Evolutionary conservation across 2,113 vertebrate genomes (phyloP).

Genomic region (Atrichornis clamosus): DNA sequence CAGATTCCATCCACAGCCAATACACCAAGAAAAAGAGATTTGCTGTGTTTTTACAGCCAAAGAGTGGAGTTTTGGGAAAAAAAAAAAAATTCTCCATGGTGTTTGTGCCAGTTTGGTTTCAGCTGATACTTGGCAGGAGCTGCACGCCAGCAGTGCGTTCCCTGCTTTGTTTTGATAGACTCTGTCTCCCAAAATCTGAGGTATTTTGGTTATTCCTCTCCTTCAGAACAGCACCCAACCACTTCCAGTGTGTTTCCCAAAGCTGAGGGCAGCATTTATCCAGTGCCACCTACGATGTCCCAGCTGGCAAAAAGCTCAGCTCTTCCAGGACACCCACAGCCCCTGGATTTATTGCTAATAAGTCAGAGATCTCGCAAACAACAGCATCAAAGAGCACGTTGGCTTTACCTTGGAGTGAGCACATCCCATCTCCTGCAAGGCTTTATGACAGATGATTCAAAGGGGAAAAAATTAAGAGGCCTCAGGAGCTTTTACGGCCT

Average conservation of each 20-base stretch:
- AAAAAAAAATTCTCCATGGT: background rate
- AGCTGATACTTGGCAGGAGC: background rate
- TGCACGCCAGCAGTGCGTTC: background rate
- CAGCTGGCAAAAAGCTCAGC: background rate
- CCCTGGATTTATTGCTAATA: background rate
- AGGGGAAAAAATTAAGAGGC: background rate
- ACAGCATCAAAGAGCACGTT: background rate
- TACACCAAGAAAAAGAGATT: background rate
- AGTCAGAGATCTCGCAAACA: background rate
- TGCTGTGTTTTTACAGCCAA: background rate
- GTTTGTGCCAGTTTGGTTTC: background rate
- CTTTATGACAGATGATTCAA: background rate
- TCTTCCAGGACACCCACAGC: background rate
- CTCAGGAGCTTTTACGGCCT: background rate
- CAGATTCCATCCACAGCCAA: background rate
- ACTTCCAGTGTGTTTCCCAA: rapidly evolving
- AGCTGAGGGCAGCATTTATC: background rate
- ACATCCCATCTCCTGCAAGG: background rate
- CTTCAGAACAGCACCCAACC: background rate
- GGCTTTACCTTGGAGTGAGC: background rate
- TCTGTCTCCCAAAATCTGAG: background rate
- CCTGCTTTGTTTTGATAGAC: background rate
- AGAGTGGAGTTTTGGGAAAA: background rate
- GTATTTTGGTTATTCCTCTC: background rate
- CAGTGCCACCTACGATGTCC: background rate